Base-by-base conservation (phyloP, 2,888 invertebrate species). In the Leucophora obtusa region DNA sequence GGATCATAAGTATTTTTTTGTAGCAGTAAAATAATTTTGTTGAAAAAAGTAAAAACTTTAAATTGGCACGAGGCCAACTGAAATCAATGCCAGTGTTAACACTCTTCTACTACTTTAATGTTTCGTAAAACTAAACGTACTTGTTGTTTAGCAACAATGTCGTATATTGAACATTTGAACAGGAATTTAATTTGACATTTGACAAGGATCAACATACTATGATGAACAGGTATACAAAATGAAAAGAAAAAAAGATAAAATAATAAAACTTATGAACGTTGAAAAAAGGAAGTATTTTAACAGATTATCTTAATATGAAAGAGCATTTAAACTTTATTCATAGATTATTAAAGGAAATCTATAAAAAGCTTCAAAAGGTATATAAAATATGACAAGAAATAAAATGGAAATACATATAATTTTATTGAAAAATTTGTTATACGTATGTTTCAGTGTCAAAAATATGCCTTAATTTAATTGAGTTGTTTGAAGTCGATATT, bases 161-260 rank as follows among this genome's bases (percentile, higher is more conserved):
- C 65, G 56, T 70, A 50, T 33, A 65, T 74, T 56, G 56, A 70
- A 81, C 77, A 77, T 66, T 77, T 66, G 73, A 81, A 77, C 73
- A 77, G 65, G 62, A 74, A 81, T 81, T 77, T 77, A 81, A 81
- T 77, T 81, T 81, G 81, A 77, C 81, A 77, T 81, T 77, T 81
- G 81, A 81, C 81, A 81, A 81, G 77, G 81, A 81, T 81, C 73
- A 77, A 74, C 70, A 77, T 74, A 74, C 70, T 77, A 62, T 73
- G 60, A 72, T 66, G 24, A 65, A 50, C 80, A 78, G 71, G 72
- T 68, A 80, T 53, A n/a, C n/a, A n/a, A n/a, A n/a, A n/a, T n/a
- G n/a, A n/a, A n/a, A 74, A 50, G 47, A 51, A 24, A 21, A n/a
- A 62, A n/a, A 47, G n/a, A n/a, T 47, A 47, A 47, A 47, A 47